Conservation (phyloP, 2,797 vertebrate genomes). For the Chrysocyon brachyurus region DNA sequence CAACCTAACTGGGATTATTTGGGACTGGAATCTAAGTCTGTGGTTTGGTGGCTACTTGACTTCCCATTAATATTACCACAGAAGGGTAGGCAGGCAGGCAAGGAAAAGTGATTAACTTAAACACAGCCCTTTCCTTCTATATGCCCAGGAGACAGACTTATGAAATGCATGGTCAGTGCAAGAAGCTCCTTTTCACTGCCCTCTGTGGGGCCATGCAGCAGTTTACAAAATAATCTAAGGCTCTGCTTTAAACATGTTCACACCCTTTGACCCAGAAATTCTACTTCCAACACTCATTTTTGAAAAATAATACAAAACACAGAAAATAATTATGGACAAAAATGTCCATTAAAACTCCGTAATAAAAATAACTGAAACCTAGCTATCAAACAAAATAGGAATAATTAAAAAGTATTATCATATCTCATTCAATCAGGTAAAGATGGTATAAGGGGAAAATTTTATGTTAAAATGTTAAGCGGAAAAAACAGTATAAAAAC, state of each 20-base stretch:
- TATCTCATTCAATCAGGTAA: constrained; percentile 57
- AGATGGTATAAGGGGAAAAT: not conserved
- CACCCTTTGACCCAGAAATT: constrained; percentile 19
- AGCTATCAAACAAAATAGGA: constrained; percentile 12
- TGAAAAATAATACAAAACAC: constrained; percentile 42
- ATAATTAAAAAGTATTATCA: constrained; percentile 28
- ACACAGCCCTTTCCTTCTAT: not conserved
- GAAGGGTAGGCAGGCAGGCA: constrained; percentile 31
- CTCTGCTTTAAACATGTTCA: constrained; percentile 58
- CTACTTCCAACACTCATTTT: constrained; percentile 29
- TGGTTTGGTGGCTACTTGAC: constrained; percentile 60
- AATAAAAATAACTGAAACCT: constrained; percentile 61
- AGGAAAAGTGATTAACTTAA: constrained; percentile 57
- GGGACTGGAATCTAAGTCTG: constrained; percentile 48
- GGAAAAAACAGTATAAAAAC: constrained; percentile 44
- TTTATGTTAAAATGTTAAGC: constrained; percentile 36
- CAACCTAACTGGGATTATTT: constrained; percentile 48
- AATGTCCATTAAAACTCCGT: not conserved
- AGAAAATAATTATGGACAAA: constrained; percentile 52
- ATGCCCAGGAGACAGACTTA: not conserved
- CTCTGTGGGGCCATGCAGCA: not conserved
- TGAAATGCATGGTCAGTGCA: constrained; percentile 49
- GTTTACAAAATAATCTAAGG: constrained; percentile 58
- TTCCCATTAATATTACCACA: constrained; percentile 57
- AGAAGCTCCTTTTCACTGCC: not conserved